Evolutionary conservation across 1,140 invertebrate species (phyloP), one percentile per base, ranked within the genome.

Genomic region (Lepidurus apus): DNA sequence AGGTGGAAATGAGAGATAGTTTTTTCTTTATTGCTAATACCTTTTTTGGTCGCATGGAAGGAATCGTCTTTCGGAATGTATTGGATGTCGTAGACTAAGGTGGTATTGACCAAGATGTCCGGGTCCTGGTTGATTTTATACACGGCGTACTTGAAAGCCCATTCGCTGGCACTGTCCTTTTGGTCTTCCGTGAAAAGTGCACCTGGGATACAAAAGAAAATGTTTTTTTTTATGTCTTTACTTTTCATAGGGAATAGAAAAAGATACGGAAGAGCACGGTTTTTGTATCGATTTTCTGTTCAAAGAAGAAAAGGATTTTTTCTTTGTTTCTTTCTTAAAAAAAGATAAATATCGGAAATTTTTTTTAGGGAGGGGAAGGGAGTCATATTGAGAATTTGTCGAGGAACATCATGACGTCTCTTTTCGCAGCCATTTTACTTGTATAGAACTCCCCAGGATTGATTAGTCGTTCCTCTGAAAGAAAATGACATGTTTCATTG

Each of bases 91-190:
- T 90, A 90, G 47, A 88, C 85, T 73, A 91, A 85, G 21, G 89
- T 90, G 17, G 89, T 90, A 82, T 90, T 89, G 43, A 90, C 89
- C 81, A 91, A 83, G 42, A 91, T 84, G 79, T 86, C 86, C 81
- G 86, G 87, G 81, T 91, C 89, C 77, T 88, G 88, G 84, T 91
- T 91, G 80, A 91, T 89, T 79, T 87, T 87, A 83, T 90, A 87
- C 9, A 91, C 88, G 21, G 90, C 90, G 84, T 91, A 91, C 81
- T 90, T 90, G 85, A 91, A 91, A 76, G 90, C 89, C 81, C 90
- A 83, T 83, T 91, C 90, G 10, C 87, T 87, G 80, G 87, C 87
- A 80, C 88, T 89, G 84, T 89, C 89, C 82, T 87, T 88, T 85
- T 90, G 88, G 83, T 90, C 88, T 84, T 90, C 87, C 79, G 89